Percentiles rank a stretch among this genome's conserved stretches.
Conservation (phyloP, 1,140 invertebrate species). For the Drosophila carrolli region DNA sequence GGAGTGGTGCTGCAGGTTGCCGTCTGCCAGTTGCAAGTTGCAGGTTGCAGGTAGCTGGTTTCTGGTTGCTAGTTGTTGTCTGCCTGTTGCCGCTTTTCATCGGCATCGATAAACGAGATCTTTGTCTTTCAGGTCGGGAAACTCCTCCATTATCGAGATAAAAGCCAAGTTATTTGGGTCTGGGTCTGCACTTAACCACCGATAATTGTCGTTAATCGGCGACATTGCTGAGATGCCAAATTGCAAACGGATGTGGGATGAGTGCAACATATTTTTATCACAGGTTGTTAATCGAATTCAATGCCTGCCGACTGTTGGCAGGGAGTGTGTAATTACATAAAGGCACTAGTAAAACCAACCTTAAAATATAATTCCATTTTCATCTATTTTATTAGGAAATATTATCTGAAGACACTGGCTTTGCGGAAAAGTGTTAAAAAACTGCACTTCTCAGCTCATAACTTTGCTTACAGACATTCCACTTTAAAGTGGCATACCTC, state of each 20-base stretch:
- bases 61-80: background rate
- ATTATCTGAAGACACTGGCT: too few species aligned
- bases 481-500: too few species aligned
- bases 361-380: background rate
- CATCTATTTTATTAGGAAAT: too few species aligned
- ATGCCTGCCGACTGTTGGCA: background rate
- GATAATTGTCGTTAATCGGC: conserved; percentile 40
- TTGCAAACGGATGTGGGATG: conserved; percentile 26
- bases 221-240: conserved; percentile 31
- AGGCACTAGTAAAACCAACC: background rate
- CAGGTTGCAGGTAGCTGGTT: conserved; percentile 2
- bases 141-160: conserved; percentile 8
- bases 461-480: too few species aligned
- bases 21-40: conserved; percentile 4
- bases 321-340: background rate
- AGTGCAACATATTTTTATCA: conserved; percentile 8
- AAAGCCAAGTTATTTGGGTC: background rate
- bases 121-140: conserved; percentile 9
- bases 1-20: conserved; percentile 12
- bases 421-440: too few species aligned
- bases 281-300: conserved; percentile 12
- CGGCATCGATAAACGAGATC: conserved; percentile 12
- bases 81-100: conserved; percentile 1
- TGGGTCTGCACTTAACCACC: conserved; percentile 8
- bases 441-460: too few species aligned